These are phyloP conservation scores for Dusona sp. DNA, from an alignment of 2,888 invertebrate species.

Conservation along the genomic window DNA sequence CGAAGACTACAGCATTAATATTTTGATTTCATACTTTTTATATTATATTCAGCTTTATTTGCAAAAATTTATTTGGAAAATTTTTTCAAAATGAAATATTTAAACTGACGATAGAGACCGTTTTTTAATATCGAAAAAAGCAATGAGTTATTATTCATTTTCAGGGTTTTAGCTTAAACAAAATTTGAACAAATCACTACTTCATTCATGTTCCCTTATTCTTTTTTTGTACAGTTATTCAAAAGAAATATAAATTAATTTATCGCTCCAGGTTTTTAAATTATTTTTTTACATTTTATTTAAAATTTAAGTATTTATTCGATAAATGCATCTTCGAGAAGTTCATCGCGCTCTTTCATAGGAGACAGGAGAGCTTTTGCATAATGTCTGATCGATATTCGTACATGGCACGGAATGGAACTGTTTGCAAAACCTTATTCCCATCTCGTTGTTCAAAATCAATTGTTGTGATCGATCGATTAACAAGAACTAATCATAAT, in stretches of 20 bases:
- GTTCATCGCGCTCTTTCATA: constrained; percentile 60
- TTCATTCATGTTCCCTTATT: not conserved
- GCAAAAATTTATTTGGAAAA: not conserved
- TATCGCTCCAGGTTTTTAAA: no score
- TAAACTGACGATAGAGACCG: not conserved
- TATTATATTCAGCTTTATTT: not conserved
- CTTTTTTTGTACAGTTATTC: not conserved
- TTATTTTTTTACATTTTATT: not conserved
- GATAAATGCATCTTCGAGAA: constrained; percentile 10
- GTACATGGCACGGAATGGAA: constrained; percentile 59
- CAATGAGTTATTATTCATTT: not conserved
- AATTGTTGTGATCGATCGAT: not conserved
- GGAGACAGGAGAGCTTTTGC: constrained; percentile 21
- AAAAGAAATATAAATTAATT: not conserved
- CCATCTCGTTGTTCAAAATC: not conserved
- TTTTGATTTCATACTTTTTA: not conserved
- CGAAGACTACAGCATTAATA: not conserved
- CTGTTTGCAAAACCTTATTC: constrained; percentile 26
- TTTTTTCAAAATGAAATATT: not conserved
- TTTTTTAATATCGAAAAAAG: not conserved
- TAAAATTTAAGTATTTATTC: not conserved
- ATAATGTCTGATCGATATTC: constrained; percentile 63
- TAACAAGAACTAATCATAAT: not conserved
- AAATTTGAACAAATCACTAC: not conserved
- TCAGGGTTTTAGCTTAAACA: not conserved